These are phyloP conservation scores for Catagonus wagneri DNA, from an alignment of 2,113 vertebrate species.

Conservation along the genomic window DNA sequence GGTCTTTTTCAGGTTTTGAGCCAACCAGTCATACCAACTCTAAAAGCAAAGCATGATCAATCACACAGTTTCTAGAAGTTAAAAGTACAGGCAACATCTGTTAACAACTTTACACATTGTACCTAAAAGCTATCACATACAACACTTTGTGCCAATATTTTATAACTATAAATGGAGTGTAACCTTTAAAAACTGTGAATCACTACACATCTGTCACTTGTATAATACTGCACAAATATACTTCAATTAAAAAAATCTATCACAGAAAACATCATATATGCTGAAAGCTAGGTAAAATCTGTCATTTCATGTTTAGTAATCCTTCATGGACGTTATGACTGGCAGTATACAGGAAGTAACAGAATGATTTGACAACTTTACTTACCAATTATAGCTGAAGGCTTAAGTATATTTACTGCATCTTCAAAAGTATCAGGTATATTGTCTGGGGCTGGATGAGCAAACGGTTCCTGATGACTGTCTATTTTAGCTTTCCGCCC, in stretches of 20 bases:
- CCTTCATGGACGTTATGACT: background rate
- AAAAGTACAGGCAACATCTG: background rate
- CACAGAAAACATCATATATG: background rate
- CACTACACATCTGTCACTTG: background rate
- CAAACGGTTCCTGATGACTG: slow-evolving; percentile 92
- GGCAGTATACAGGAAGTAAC: background rate
- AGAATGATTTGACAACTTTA: background rate
- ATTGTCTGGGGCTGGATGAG: slow-evolving; percentile 89
- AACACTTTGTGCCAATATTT: background rate
- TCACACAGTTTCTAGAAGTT: background rate
- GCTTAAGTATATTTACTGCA: slow-evolving; percentile 93
- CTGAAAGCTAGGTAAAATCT: slow-evolving; percentile 29
- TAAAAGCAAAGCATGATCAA: slow-evolving; percentile 41
- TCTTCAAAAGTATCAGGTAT: slow-evolving; percentile 92
- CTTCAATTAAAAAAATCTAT: background rate
- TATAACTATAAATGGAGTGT: background rate
- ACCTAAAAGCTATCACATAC: background rate
- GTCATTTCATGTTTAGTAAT: slow-evolving; percentile 31
- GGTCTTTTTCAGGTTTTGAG: slow-evolving; percentile 11
- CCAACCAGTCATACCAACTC: background rate
- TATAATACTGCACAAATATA: background rate
- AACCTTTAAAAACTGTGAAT: background rate
- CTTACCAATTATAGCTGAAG: slow-evolving; percentile 96
- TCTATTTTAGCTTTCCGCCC: slow-evolving; percentile 90
- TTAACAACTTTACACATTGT: background rate